Conservation (phyloP, 2,888 invertebrate genomes). For the Latheticus oryzae region DNA sequence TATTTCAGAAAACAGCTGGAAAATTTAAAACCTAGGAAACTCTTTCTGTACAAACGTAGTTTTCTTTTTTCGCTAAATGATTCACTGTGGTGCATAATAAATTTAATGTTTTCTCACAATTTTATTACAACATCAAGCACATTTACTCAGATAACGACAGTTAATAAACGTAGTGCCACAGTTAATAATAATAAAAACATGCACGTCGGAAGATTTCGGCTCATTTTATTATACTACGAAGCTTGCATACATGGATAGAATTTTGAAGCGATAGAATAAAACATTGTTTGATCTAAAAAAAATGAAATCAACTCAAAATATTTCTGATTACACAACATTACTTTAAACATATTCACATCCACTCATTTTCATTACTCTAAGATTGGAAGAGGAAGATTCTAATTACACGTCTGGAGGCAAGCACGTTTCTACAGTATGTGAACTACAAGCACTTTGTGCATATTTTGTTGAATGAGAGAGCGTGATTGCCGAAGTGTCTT, state of each 20-base stretch:
- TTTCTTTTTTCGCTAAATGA: no score
- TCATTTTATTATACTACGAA: conserved; percentile 43
- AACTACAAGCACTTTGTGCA: conserved; percentile 29
- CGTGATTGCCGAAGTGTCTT: conserved; percentile 30
- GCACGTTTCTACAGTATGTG: conserved; percentile 15
- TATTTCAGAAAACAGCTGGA: no score
- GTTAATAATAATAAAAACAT: conserved; percentile 44
- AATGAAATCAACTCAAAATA: conserved; percentile 48
- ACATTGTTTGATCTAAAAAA: conserved; percentile 36
- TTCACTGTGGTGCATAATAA: neutral
- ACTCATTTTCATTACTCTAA: conserved; percentile 27
- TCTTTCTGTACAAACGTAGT: no score
- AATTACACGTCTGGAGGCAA: conserved; percentile 21
- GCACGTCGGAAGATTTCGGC: conserved; percentile 40
- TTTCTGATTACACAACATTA: conserved; percentile 44
- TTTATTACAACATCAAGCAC: conserved; percentile 38
- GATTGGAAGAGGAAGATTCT: conserved; percentile 41
- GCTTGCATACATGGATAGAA: conserved; percentile 37
- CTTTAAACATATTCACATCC: conserved; percentile 46
- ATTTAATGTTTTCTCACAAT: conserved; percentile 6
- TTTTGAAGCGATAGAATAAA: conserved; percentile 31
- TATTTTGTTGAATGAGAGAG: conserved; percentile 19
- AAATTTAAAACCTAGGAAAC: no score
- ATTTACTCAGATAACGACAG: conserved; percentile 29
- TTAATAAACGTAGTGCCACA: conserved; percentile 41